Evolutionary conservation across 1,140 invertebrate genomes (phyloP).

Genomic region (Lasioglossum albipes): DNA sequence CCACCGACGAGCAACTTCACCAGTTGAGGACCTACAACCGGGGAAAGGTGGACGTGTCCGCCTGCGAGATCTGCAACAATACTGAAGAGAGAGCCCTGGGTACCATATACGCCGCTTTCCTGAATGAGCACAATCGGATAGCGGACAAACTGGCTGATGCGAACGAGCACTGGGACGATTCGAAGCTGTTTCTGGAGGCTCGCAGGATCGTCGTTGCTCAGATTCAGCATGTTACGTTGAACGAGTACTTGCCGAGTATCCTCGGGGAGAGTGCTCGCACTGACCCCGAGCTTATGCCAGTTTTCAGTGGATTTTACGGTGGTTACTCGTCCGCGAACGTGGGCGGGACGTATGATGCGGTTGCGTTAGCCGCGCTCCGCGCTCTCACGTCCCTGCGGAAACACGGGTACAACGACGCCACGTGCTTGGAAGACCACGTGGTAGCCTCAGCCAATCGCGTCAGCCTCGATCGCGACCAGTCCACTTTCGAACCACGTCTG

Average conservation of each 20-base stretch:
- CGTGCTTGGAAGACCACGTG: constrained; percentile 72
- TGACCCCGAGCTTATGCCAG: constrained; percentile 84
- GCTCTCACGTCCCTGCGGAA: constrained; percentile 87
- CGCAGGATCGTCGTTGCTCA: constrained; percentile 87
- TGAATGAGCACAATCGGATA: constrained; percentile 91
- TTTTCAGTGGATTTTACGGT: constrained; percentile 84
- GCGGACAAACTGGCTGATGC: constrained; percentile 85
- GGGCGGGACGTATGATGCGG: constrained; percentile 87
- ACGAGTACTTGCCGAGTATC: constrained; percentile 91
- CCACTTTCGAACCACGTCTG: constrained; percentile 63
- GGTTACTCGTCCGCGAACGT: constrained; percentile 91
- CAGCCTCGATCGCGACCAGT: constrained; percentile 67
- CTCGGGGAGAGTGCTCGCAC: constrained; percentile 86
- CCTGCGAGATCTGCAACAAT: constrained; percentile 82
- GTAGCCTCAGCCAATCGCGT: constrained; percentile 73
- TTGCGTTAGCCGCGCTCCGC: constrained; percentile 87
- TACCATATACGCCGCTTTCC: constrained; percentile 85
- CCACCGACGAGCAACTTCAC: constrained; percentile 84
- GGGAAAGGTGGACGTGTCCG: constrained; percentile 84
- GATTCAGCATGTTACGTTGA: constrained; percentile 93
- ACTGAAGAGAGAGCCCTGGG: constrained; percentile 77
- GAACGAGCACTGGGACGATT: constrained; percentile 93
- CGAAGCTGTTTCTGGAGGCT: constrained; percentile 89
- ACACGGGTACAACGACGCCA: constrained; percentile 51
- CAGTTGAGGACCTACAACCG: constrained; percentile 87